phyloP scores from a whole-genome alignment of 2,888 invertebrate species.

The Lepidocyrtoides sp. region DNA sequence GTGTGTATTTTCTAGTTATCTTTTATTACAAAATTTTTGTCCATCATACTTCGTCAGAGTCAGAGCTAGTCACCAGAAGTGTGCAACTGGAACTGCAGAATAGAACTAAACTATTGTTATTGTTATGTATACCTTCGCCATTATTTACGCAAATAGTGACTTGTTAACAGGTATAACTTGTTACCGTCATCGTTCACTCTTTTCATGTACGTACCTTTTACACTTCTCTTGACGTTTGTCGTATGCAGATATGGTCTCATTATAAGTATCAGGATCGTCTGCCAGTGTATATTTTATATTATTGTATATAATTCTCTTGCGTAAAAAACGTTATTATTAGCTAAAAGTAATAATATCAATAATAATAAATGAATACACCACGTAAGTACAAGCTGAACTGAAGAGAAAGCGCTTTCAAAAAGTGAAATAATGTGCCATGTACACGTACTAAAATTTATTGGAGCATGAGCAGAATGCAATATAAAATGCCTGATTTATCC shows the following conservation, averaged over 20 bases:
- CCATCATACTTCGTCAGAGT: too few species aligned
- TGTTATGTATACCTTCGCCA: background rate
- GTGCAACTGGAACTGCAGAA: too few species aligned
- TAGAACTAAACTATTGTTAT: too few species aligned
- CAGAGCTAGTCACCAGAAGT: too few species aligned
- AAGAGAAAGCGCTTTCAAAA: background rate
- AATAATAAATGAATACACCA: too few species aligned
- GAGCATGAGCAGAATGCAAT: background rate
- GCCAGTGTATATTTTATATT: too few species aligned
- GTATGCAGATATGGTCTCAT: too few species aligned
- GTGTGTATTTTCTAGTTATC: too few species aligned
- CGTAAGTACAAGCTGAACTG: background rate
- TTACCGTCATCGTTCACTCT: background rate
- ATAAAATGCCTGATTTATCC: constrained; percentile 3
- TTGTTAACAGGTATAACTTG: constrained; percentile 27
- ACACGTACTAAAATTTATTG: constrained; percentile 24
- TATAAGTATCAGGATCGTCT: background rate
- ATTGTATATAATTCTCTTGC: background rate
- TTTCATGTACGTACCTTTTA: background rate
- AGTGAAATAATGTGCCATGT: background rate
- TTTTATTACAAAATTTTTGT: too few species aligned
- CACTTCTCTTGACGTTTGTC: constrained; percentile 1
- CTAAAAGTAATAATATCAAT: too few species aligned
- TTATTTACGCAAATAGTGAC: background rate
- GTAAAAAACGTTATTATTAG: background rate